Evolutionary conservation across 2,113 vertebrate species (phyloP).

Genomic region (Athene cunicularia): DNA sequence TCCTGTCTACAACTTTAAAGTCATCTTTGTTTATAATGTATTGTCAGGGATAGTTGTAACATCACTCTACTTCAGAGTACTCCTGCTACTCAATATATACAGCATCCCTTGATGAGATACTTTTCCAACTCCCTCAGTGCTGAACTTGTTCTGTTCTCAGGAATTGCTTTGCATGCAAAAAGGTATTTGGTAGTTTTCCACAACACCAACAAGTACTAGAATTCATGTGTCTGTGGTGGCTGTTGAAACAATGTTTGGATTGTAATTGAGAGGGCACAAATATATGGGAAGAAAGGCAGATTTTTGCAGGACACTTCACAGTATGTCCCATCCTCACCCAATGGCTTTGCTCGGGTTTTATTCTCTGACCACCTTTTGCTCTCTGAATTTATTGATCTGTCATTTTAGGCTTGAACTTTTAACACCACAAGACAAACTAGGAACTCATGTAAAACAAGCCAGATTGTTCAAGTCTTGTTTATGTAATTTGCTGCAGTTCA

Average conservation of each 20-base stretch:
- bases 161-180: conserved; percentile 2
- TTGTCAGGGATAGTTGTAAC: not conserved
- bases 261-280: not conserved
- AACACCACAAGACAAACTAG: not conserved
- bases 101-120: not conserved
- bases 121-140: not conserved
- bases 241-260: not conserved
- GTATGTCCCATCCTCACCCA: no score
- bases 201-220: not conserved
- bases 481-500: conserved; percentile 11
- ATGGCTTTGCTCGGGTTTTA: not conserved
- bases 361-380: not conserved
- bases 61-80: not conserved
- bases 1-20: not conserved
- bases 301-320: rapidly evolving
- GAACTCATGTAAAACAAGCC: not conserved
- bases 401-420: not conserved
- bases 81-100: rapidly evolving
- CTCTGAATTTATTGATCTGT: not conserved
- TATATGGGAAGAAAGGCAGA: not conserved
- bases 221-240: not conserved
- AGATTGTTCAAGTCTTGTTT: not conserved
- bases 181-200: conserved; percentile 2
- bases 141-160: not conserved
- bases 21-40: not conserved